Evolutionary conservation across 2,113 vertebrate genomes (phyloP), one percentile per base, ranked within the genome.

Genomic region (Leptocoma aspasia): DNA sequence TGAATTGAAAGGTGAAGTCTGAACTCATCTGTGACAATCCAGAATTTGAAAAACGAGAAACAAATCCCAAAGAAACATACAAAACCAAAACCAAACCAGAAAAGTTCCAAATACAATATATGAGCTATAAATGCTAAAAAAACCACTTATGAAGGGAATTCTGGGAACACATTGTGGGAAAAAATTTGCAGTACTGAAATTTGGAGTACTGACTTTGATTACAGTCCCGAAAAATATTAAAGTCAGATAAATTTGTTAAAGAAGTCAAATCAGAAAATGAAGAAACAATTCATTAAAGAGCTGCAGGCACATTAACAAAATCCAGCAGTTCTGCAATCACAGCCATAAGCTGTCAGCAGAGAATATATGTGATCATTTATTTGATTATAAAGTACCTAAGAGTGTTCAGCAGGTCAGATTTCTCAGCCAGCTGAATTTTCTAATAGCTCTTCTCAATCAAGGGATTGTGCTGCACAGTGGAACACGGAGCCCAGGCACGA

Each of bases 361-460:
- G 71, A 93, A 91, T 90, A 82, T 94, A 94, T 95, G 90, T 73
- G 89, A 96, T 93, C 95, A 95, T 92, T 96, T 97, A 94, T 96
- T 96, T 97, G 95, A 96, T 97, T 97, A 95, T 95, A 95, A 97
- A 97, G 95, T 96, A 94, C 95, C 93, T 90, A 71, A 90, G 83
- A 97, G 84, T 86, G 84, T 94, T 93, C 92, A 86, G 83, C 89
- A 83, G 95, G 95, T 92, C 95, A 96, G 88, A 91, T 93, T 95
- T 95, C 87, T 95, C 95, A 94, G 94, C 79, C 5, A 26, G 86
- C 82, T 82, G 82, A 94, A 86, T 68, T 79, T 92, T 92, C 84
- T 93, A 95, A 97, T 95, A 94, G 93, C 97, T 94, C 95, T 96
- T 97, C 97, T 96, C 95, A 97, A 95, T 97, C 95, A 97, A 94